phyloP scores from a whole-genome alignment of 2,113 vertebrate genomes.

The Ariopsis seemanni region DNA sequence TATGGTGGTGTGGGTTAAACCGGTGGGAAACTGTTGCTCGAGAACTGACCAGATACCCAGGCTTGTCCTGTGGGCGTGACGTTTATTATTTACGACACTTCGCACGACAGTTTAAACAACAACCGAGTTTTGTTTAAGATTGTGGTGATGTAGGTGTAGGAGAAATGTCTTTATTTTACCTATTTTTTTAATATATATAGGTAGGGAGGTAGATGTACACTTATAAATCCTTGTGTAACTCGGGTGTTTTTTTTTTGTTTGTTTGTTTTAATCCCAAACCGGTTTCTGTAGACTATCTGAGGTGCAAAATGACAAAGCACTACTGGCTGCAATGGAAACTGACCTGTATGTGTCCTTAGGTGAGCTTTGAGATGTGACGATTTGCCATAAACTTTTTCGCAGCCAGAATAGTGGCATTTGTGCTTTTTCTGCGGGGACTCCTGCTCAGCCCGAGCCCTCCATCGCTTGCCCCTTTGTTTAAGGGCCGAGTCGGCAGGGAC shows the following conservation, averaged over 20 bases:
- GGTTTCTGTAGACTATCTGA: slow-evolving; percentile 44
- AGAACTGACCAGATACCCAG: slow-evolving; percentile 17
- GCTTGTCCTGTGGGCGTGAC: slow-evolving; percentile 53
- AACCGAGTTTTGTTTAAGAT: neutral
- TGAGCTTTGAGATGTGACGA: slow-evolving; percentile 99
- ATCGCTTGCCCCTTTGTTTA: slow-evolving; percentile 92
- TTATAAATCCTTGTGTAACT: slow-evolving; percentile 27
- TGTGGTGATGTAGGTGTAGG: too few species aligned
- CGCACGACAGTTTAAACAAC: neutral
- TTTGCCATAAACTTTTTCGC: slow-evolving; percentile 99
- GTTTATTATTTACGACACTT: slow-evolving; percentile 32
- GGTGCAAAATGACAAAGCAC: slow-evolving; percentile 54
- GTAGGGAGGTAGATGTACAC: neutral
- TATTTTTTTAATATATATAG: neutral
- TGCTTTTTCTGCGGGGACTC: slow-evolving; percentile 95
- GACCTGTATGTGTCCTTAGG: slow-evolving; percentile 99
- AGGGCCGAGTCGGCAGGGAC: slow-evolving; percentile 79
- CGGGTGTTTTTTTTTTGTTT: neutral
- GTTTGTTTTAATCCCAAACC: neutral
- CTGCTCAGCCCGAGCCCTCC: slow-evolving; percentile 83
- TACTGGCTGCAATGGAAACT: slow-evolving; percentile 74
- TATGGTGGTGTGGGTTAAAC: neutral
- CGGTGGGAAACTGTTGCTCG: slow-evolving; percentile 54
- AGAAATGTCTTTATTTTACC: neutral
- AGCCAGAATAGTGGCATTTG: slow-evolving; percentile 97